Base-by-base conservation (phyloP, 2,888 invertebrate genomes). In the Eupeodes latifasciatus region DNA sequence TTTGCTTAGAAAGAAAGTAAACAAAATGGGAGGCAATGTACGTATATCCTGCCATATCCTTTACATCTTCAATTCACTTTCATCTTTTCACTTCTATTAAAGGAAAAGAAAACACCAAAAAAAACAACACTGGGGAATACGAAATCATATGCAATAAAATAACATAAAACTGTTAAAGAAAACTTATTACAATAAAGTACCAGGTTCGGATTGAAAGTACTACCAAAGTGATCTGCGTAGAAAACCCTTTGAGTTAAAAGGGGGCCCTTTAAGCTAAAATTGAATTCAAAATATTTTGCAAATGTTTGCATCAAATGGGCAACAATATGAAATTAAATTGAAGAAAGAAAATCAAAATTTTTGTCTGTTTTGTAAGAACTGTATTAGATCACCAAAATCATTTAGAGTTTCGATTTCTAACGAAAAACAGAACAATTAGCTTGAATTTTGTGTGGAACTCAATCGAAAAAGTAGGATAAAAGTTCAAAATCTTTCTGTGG, bases 11-110 rank as follows among this genome's bases (percentile, higher is more conserved):
- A 49, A 49, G 0, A 19, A 27, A 44, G 10, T 27, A 47, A 14
- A 27, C 27, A 44, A 51, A 47, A 40, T 11, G 6, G 59, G 59
- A 34, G 44, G 55, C 57, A 16, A 36, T 12, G 47, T 14, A 57
- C 49, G 59, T 27, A 34, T 71, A 11, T 27, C 27, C 10, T 51
- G 16, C 14, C 36, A 61, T 72, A 59, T 67, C 57, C 71, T 40
- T 78, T 34, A 57, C 57, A 62, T 80, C 67, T 66, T 2, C 12
- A 61, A 83, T 69, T 69, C 62, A 74, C 75, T 80, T 84, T 80
- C 80, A 80, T 84, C 61, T 80, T 62, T 59, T 27, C n/a, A 19
- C 51, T 40, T 53, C 27, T 55, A 5, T 49, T 34, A 6, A 7
- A 9, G 4, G 19, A 19, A 19, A 19, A 19, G 19, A 1, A 19